Percentiles rank a stretch among this genome's conserved stretches.
phyloP scores from a whole-genome alignment of 2,888 invertebrate genomes.

The Perithous albicinctus region DNA sequence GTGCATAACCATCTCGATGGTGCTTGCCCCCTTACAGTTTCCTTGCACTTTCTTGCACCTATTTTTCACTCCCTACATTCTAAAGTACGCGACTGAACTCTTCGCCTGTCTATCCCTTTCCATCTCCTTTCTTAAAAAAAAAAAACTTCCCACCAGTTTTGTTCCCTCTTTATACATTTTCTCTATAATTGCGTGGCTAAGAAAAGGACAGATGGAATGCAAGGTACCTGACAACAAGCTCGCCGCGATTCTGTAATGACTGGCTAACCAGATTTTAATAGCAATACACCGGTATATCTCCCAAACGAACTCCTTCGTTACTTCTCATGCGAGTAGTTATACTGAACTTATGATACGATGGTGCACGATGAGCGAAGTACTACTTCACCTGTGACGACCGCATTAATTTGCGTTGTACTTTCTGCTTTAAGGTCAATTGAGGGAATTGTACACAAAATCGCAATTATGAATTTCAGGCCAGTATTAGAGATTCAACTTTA shows the following conservation, averaged over 20 bases:
- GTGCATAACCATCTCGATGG: constrained; percentile 14
- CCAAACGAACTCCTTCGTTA: constrained; percentile 68
- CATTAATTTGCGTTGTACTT: neutral
- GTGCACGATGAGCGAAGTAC: neutral
- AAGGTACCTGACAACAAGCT: constrained; percentile 67
- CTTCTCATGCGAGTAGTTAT: constrained; percentile 52
- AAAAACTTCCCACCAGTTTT: neutral
- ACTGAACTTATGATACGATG: neutral
- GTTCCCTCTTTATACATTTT: constrained; percentile 24
- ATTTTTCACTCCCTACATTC: constrained; percentile 25
- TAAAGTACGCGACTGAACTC: neutral
- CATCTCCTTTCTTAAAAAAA: neutral
- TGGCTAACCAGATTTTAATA: constrained; percentile 79
- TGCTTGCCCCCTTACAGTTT: constrained; percentile 12
- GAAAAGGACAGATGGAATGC: constrained; percentile 15
- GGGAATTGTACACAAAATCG: too few species aligned
- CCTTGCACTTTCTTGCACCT: constrained; percentile 18
- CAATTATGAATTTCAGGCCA: too few species aligned
- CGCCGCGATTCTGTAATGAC: constrained; percentile 72
- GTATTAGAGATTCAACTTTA: too few species aligned
- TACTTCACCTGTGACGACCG: neutral
- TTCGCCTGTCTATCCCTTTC: neutral
- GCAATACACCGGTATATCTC: constrained; percentile 72
- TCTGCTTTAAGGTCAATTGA: constrained; percentile 43
- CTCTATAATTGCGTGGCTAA: constrained; percentile 19